Evolutionary conservation across 1,140 invertebrate species (phyloP), one percentile per base, ranked within the genome.

Genomic region (Cydia strobilella): DNA sequence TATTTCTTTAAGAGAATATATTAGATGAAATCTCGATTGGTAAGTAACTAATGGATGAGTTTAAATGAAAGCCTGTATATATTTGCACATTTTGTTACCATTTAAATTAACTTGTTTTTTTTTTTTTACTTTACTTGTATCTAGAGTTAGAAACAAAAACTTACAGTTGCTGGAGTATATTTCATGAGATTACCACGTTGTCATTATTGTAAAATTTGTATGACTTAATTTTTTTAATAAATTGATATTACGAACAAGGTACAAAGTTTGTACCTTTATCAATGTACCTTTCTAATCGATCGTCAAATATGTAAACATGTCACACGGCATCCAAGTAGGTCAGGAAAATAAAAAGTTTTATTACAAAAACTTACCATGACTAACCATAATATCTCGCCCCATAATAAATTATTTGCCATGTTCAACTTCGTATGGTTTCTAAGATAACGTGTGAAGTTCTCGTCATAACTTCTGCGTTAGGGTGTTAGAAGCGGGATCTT

Each of bases 381-480:
- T n/a, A n/a, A n/a, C 54, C 54, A 59, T 54, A 59, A 59, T 23
- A 20, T 59, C 54, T n/a, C 51, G 7, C 51, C 5, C 54, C 54
- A 23, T 23, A 59, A 59, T 59, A 59, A 59, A 59, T 59, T 59
- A 59, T 23, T 18, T n/a, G 51, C 2, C 4, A 12, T 59, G 51
- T 59, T 59, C 6, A 59, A 59, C 54, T 59, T 59, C 54, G 54
- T 59, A 59, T 59, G 20, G 18, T 59, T 23, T 59, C 18, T 23
- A 23, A n/a, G 54, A 59, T 59, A 59, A 59, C 54, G 54, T 59
- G 54, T 59, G 54, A 59, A 59, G 51, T 23, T 59, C 54, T 59
- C 54, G 20, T 59, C 54, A 59, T 59, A 59, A 59, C 54, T 59
- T 59, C 54, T 59, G 54, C 54, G 54, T 59, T 59, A 23, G 54